These are phyloP conservation scores for Xiphorhynchus erythropygius DNA, from an alignment of 2,797 vertebrate genomes.

Conservation along the genomic window DNA sequence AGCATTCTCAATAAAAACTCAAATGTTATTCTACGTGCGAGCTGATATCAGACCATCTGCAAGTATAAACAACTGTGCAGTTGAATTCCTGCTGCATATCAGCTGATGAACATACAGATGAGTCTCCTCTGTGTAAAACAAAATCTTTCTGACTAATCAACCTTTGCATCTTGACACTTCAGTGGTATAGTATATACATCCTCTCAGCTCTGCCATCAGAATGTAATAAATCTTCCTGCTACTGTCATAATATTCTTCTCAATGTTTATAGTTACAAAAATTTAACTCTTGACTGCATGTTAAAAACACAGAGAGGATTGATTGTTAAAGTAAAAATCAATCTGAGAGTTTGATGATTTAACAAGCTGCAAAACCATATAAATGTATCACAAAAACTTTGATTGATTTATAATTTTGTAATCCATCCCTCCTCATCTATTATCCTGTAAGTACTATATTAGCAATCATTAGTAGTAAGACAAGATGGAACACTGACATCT, in stretches of 20 bases:
- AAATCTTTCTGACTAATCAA: conserved; percentile 71
- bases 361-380: conserved; percentile 73
- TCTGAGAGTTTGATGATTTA: conserved; percentile 74
- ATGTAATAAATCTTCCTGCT: conserved; percentile 73
- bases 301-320: conserved; percentile 64
- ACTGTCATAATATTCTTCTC: conserved; percentile 61
- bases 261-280: conserved; percentile 74
- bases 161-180: conserved; percentile 68
- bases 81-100: conserved; percentile 50
- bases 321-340: conserved; percentile 76
- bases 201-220: conserved; percentile 69
- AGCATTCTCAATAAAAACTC: background rate
- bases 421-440: conserved; percentile 75
- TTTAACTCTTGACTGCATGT: conserved; percentile 74
- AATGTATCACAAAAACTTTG: conserved; percentile 74
- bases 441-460: conserved; percentile 75
- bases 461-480: conserved; percentile 72
- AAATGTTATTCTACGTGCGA: background rate
- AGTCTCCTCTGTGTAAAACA: conserved; percentile 65
- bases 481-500: conserved; percentile 70
- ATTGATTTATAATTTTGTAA: conserved; percentile 78
- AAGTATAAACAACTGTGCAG: conserved; percentile 37
- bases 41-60: conserved; percentile 27
- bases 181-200: conserved; percentile 46
- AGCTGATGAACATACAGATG: conserved; percentile 66